phyloP scores from a whole-genome alignment of 2,888 invertebrate species.

The Megalurothrips usitatus region DNA sequence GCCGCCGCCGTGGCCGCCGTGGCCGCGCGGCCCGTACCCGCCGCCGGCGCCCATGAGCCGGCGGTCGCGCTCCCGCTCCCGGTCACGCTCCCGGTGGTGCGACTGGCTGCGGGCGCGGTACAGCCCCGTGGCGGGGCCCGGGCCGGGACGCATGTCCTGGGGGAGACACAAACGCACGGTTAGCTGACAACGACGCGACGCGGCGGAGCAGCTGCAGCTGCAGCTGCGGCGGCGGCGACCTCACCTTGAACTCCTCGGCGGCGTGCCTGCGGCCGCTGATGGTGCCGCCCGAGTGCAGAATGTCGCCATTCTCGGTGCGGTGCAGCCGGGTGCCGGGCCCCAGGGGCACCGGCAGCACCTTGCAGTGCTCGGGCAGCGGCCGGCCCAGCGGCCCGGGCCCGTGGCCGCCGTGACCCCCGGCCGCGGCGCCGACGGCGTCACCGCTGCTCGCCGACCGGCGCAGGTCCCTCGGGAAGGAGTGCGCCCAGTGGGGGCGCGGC shows the following conservation, averaged over 20 bases:
- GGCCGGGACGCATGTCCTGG: slow-evolving; percentile 37
- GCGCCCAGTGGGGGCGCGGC: slow-evolving; percentile 38
- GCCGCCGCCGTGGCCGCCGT: neutral
- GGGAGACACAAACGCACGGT: no score
- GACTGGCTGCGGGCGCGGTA: slow-evolving; percentile 42
- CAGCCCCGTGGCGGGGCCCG: slow-evolving; percentile 36
- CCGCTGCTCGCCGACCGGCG: slow-evolving; percentile 30
- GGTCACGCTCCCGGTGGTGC: slow-evolving; percentile 38
- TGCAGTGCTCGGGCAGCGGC: slow-evolving; percentile 40
- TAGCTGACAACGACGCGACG: no score
- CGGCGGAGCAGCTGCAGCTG: no score
- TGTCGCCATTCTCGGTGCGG: slow-evolving; percentile 76
- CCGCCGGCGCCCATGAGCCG: slow-evolving; percentile 33
- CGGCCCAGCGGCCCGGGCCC: neutral
- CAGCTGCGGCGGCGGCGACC: slow-evolving; percentile 33
- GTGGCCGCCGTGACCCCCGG: neutral
- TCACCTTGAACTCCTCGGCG: slow-evolving; percentile 37
- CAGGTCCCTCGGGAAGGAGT: slow-evolving; percentile 39
- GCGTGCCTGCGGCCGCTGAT: slow-evolving; percentile 52
- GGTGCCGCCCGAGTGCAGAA: slow-evolving; percentile 76
- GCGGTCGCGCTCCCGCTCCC: slow-evolving; percentile 36
- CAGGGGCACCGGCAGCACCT: slow-evolving; percentile 66
- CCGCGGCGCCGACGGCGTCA: neutral
- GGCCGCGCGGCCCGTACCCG: slow-evolving; percentile 27
- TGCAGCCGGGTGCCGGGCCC: slow-evolving; percentile 62